Evolutionary conservation across 2,113 vertebrate species (phyloP), one percentile per base, ranked within the genome.

Genomic region (Melanerpes formicivorus): DNA sequence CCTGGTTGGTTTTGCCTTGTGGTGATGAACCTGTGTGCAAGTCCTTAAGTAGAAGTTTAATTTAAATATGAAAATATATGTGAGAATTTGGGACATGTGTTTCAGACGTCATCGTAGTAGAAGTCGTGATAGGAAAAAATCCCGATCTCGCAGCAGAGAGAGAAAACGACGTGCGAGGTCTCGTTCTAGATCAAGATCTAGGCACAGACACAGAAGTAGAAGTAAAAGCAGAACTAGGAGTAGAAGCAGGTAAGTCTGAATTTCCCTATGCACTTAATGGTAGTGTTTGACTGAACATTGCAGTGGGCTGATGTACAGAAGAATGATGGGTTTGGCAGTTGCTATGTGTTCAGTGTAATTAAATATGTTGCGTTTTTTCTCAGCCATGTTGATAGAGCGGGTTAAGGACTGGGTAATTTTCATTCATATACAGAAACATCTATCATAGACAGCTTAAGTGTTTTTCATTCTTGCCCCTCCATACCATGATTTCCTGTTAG

Each of bases 201-300:
- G 98, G 95, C 99, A 99, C 82, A 98, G 98, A 80, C 98, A 99
- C 84, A 98, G 97, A 92, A 99, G 98, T 79, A 98, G 97, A 93
- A 99, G 99, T 95, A 98, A 98, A 59, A 99, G 99, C 96, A 98
- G 97, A 96, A 99, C 98, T 87, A 97, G 98, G 81, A 99, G 99
- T 80, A 99, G 98, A 95, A 99, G 99, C 98, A 98, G 99, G 99
- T 99, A 69, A 40, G 95, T 91, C 21, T 42, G 78, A 42, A 50
- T 11, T 77, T 87, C 30, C 6, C 0, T 23, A 0, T 18, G 9
- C 0, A 1, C 5, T 10, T 44, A 9, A 17, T 67, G 27, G 23
- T 56, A 52, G 1, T 64, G 29, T 8, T 62, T 54, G 42, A 4
- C 26, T 56, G 79, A 46, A 27, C 0, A 0, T 6, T 84, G 2